phyloP scores from a whole-genome alignment of 2,797 vertebrate genomes.

The Babyrousa celebensis region DNA sequence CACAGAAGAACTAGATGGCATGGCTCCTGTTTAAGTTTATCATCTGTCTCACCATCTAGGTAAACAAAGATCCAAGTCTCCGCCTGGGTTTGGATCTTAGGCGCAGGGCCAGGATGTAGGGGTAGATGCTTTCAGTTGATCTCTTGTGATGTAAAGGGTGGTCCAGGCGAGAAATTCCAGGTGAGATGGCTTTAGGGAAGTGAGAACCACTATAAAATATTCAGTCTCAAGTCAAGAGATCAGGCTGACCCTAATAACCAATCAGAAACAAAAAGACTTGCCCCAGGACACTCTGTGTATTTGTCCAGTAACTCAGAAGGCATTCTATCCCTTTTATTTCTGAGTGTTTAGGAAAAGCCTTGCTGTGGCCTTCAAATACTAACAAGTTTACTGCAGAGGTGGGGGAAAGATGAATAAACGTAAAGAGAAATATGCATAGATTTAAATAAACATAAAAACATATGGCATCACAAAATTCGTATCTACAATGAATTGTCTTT shows the following conservation, averaged over 20 bases:
- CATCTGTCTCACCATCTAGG: neutral
- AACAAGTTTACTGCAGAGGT: neutral
- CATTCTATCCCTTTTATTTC: conserved; percentile 23
- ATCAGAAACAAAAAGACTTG: neutral
- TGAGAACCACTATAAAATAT: neutral
- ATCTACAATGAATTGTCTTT: neutral
- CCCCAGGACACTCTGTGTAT: neutral
- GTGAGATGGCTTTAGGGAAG: conserved; percentile 10
- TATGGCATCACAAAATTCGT: neutral
- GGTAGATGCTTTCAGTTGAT: neutral
- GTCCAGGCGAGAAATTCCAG: neutral
- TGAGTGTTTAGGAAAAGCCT: conserved; percentile 27
- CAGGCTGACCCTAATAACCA: neutral
- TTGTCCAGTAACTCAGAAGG: conserved; percentile 25
- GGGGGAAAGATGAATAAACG: neutral
- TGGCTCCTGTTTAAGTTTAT: neutral
- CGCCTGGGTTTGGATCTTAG: neutral
- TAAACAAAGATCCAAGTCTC: neutral
- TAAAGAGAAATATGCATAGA: conserved; percentile 43
- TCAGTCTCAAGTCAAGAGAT: conserved; percentile 5
- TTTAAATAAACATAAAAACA: conserved; percentile 33
- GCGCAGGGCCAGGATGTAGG: too few species aligned
- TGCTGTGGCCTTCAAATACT: neutral
- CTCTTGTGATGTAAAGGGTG: neutral
- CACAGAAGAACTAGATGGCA: neutral